Evolutionary conservation across 64 coral and sea anemone species (phyloP).

Genomic region (Stichodactyla mertensii): DNA sequence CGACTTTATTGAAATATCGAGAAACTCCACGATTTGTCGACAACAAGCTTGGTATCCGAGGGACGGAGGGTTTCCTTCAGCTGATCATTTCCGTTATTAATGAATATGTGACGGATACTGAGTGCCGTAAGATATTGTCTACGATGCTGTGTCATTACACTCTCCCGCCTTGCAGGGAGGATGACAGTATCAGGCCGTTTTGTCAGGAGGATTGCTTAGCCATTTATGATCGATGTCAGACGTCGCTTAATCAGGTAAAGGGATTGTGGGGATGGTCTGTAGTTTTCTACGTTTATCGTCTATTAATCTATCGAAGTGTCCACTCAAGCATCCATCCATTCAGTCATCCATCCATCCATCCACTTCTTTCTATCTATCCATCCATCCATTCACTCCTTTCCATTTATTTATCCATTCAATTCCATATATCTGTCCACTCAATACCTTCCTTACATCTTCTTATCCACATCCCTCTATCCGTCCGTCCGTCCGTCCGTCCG

Average conservation of each 20-base stretch:
- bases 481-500: no score
- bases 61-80: slow-evolving; percentile 44
- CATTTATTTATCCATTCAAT: neutral
- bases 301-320: no score
- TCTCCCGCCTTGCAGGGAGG: slow-evolving; percentile 53
- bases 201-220: slow-evolving; percentile 79
- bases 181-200: slow-evolving; percentile 44
- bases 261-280: no score
- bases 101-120: neutral
- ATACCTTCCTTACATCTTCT: no score
- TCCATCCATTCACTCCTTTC: neutral
- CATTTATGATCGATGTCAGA: slow-evolving; percentile 54
- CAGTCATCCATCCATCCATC: no score
- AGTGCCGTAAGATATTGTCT: slow-evolving; percentile 46
- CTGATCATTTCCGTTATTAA: slow-evolving; percentile 22
- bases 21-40: slow-evolving; percentile 66
- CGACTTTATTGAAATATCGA: slow-evolving; percentile 28
- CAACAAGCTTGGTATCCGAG: slow-evolving; percentile 58
- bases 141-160: slow-evolving; percentile 87
- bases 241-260: slow-evolving; percentile 26
- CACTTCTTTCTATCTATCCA: neutral
- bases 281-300: no score
- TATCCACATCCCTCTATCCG: no score
- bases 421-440: no score
- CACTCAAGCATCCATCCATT: neutral